Evolutionary conservation across 2,113 vertebrate species (phyloP), one percentile per base, ranked within the genome.

Genomic region (Pseudopipra pipra): DNA sequence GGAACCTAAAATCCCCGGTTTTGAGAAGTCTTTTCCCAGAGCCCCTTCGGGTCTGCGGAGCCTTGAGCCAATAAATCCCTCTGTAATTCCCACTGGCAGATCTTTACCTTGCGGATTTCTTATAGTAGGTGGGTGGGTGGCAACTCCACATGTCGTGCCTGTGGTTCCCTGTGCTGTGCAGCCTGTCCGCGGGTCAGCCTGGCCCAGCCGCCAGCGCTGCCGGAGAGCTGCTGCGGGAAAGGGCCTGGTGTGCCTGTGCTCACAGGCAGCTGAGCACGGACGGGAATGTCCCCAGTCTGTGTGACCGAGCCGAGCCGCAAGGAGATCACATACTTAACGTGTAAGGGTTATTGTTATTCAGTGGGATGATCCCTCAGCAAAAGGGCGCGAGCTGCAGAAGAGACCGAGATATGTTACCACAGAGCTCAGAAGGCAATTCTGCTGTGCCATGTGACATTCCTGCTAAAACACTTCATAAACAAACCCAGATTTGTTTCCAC

Each of bases 321-420:
- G 19, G 51, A n/a, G 22, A 18, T 27, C 52, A 1, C 58, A 9
- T 0, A 2, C 0, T 0, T 1, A 2, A 2, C 0, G 2, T 4
- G 27, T 35, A 3, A 6, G 24, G 2, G 30, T 5, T 19, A 0
- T 0, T 15, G 31, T 16, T 9, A 2, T 21, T 18, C 14, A 1
- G 30, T 1, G 9, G 27, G 27, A 5, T 10, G 51, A 14, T 7
- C 23, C 30, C 54, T 46, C 44, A 1, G 83, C 37, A 55, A 2
- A 17, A 8, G 19, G 41, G 37, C 41, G n/a, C 3, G 56, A n/a
- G 54, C 2, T n/a, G 54, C 44, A 28, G 14, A 4, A 21, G 66
- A 58, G 19, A 6, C 14, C 20, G 0, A 6, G 56, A 4, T 28
- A 1, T 1, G 30, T 28, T 21, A 12, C 14, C 11, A 67, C 54